A percentile compares a stretch with the other conserved stretches of the same genome.
Evolutionary conservation across 2,797 vertebrate genomes (phyloP).

Genomic region (Anniella stebbinsi): DNA sequence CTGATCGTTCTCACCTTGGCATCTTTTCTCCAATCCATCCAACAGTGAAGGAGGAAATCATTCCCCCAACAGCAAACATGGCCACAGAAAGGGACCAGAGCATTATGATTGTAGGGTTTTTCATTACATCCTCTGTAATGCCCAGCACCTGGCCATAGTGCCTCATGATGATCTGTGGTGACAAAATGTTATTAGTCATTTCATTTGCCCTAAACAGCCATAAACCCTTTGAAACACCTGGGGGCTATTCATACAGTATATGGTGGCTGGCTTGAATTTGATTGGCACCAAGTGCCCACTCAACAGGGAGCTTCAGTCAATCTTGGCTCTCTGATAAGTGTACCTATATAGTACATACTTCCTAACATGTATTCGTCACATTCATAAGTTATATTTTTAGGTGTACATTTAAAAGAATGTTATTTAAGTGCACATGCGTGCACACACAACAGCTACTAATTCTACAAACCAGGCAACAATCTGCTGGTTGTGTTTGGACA

Average conservation of each 20-base stretch:
- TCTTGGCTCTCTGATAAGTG: background rate
- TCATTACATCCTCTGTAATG: constrained; percentile 25
- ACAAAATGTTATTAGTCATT: accelerated
- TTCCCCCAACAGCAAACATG: constrained; percentile 90
- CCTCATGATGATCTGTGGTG: constrained; percentile 85
- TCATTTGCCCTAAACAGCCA: background rate
- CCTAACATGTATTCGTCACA: background rate
- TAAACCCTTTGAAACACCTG: background rate
- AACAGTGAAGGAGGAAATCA: constrained; percentile 95
- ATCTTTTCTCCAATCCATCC: constrained; percentile 89
- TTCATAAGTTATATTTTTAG: background rate
- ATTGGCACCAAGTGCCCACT: background rate
- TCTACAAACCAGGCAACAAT: background rate
- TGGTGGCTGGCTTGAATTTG: background rate
- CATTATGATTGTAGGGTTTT: constrained; percentile 80
- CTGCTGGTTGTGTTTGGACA: no score
- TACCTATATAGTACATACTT: no score
- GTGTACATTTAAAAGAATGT: background rate
- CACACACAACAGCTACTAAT: background rate
- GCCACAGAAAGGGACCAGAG: constrained; percentile 96
- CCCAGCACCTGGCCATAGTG: constrained; percentile 86
- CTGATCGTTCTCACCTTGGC: constrained; percentile 83
- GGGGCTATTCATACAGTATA: background rate
- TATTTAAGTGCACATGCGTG: background rate
- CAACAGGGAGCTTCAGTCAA: background rate